A percentile compares a stretch with the other conserved stretches of the same genome.
These are phyloP conservation scores for Leptodactylus fuscus DNA, from an alignment of 2,113 vertebrate species.

Conservation along the genomic window DNA sequence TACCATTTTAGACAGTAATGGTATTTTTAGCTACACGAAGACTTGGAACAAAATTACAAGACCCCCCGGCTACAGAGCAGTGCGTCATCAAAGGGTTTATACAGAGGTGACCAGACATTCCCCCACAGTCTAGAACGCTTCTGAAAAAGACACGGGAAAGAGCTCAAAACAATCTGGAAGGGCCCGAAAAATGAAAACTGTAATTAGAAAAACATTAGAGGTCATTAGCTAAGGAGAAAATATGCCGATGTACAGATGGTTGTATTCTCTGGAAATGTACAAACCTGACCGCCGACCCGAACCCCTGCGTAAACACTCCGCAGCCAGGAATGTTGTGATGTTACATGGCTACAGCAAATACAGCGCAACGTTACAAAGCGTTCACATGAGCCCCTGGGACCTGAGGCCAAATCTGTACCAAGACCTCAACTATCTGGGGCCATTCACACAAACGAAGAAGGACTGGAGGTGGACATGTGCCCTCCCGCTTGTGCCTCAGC, in stretches of 20 bases:
- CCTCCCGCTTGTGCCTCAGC: too few species aligned
- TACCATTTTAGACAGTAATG: conserved; percentile 1
- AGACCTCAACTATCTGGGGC: too few species aligned
- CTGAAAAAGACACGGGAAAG: conserved; percentile 22
- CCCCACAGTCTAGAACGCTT: not conserved
- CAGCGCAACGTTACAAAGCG: too few species aligned
- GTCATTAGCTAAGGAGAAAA: not conserved
- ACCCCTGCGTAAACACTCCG: not conserved
- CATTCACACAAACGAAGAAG: too few species aligned
- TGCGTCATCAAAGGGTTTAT: conserved; percentile 49
- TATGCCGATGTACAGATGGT: not conserved
- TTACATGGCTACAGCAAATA: too few species aligned
- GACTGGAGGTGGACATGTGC: too few species aligned
- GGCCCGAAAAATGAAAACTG: not conserved
- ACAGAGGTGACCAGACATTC: conserved; percentile 46
- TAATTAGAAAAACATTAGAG: conserved; percentile 12
- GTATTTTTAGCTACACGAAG: conserved; percentile 32
- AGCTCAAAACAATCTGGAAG: not conserved
- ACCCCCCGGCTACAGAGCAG: conserved; percentile 26
- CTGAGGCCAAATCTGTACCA: too few species aligned
- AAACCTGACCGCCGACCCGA: not conserved
- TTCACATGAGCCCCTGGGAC: too few species aligned
- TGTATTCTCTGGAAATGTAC: not conserved
- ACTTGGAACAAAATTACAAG: conserved; percentile 24
- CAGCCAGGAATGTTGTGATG: too few species aligned